phyloP scores from a whole-genome alignment of 1,140 invertebrate genomes.

The Euwallacea fornicatus region DNA sequence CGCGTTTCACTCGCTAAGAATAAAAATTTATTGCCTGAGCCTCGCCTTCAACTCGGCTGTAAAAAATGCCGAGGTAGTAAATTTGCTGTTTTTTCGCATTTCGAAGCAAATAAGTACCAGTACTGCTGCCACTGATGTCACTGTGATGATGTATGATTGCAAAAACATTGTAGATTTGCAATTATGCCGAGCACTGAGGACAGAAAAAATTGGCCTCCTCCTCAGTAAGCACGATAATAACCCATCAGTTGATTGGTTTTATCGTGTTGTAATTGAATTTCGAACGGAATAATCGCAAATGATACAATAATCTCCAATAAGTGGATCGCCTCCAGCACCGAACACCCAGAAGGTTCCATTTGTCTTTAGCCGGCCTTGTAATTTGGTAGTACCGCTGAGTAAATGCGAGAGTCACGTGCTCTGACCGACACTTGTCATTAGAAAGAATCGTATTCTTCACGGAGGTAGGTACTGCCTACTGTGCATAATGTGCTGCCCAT shows the following conservation, averaged over 20 bases:
- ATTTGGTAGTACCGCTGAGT: conserved; percentile 18
- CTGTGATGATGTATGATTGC: too few species aligned
- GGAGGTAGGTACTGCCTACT: not conserved
- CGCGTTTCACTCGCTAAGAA: too few species aligned
- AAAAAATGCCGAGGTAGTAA: too few species aligned
- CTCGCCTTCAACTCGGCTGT: too few species aligned
- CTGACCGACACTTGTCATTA: conserved; percentile 12
- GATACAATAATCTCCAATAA: conserved; percentile 6
- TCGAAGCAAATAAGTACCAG: too few species aligned
- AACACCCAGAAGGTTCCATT: conserved; percentile 10
- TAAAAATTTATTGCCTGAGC: too few species aligned
- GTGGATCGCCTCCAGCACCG: conserved; percentile 3
- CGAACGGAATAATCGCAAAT: conserved; percentile 1
- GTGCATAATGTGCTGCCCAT: not conserved
- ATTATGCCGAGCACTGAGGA: too few species aligned
- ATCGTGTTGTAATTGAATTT: conserved; percentile 1
- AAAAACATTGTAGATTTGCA: too few species aligned
- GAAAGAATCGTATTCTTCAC: not conserved
- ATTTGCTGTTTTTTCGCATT: too few species aligned
- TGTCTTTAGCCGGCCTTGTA: conserved; percentile 11
- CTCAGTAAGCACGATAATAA: too few species aligned
- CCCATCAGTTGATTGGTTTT: not conserved
- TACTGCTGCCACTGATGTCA: too few species aligned
- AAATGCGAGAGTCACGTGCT: conserved; percentile 17
- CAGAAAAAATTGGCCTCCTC: too few species aligned